Conservation (phyloP, 2,113 vertebrate species). For the Percopsis transmontana region DNA sequence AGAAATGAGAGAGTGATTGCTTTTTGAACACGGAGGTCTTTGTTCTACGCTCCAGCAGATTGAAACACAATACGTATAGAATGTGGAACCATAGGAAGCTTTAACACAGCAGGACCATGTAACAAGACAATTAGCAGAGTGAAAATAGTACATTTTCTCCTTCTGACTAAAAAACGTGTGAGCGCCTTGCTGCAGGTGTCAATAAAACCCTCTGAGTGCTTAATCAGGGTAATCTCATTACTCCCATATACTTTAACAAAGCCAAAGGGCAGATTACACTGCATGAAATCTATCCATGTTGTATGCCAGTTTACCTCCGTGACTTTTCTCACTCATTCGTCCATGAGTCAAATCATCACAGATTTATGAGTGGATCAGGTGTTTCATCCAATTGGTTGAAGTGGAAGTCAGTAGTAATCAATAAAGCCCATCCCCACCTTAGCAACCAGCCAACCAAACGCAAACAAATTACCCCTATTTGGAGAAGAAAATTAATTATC, state of each 20-base stretch:
- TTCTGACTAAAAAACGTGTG: constrained; percentile 5
- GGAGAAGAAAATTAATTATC: constrained; percentile 44
- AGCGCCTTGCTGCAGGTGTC: constrained; percentile 46
- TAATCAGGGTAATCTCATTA: constrained; percentile 23
- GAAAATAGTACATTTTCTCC: constrained; percentile 50
- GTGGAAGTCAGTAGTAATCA: constrained; percentile 24
- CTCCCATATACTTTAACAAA: constrained; percentile 23
- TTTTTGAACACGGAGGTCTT: constrained; percentile 93
- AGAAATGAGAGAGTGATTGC: constrained; percentile 82
- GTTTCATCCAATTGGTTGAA: constrained; percentile 2
- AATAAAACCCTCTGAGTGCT: constrained; percentile 39
- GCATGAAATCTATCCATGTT: constrained; percentile 23
- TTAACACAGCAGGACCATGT: constrained; percentile 48
- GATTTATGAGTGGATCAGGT: constrained; percentile 52
- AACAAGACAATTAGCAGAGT: constrained; percentile 67
- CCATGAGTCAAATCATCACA: constrained; percentile 38
- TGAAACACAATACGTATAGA: constrained; percentile 90
- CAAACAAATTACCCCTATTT: neutral
- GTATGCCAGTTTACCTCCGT: constrained; percentile 24
- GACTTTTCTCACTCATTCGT: constrained; percentile 37
- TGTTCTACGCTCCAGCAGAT: constrained; percentile 91
- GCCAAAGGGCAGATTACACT: constrained; percentile 40
- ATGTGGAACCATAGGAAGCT: constrained; percentile 81
- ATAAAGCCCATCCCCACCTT: constrained; percentile 22
- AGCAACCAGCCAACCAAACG: neutral